These are phyloP conservation scores for Takifugu flavidus DNA, from an alignment of 2,113 vertebrate genomes.

Conservation along the genomic window DNA sequence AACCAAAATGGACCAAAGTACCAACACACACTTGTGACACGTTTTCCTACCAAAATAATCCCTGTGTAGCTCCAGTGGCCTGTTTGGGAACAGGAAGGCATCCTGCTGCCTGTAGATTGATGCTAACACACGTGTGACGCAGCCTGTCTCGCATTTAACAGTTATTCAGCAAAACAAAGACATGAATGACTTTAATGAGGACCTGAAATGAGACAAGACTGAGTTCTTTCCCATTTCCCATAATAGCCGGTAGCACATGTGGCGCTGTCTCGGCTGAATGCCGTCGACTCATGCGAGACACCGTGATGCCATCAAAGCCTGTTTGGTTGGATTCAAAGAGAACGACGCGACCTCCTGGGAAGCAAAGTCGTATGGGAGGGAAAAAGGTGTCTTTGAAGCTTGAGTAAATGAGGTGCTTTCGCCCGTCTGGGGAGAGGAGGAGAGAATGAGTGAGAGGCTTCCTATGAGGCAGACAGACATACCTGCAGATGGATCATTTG, in stretches of 20 bases:
- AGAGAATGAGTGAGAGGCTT: conserved; percentile 51
- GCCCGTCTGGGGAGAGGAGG: conserved; percentile 56
- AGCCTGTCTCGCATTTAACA: background rate
- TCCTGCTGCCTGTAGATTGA: too few relatives aligned
- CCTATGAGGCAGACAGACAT: conserved; percentile 49
- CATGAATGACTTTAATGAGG: conserved; percentile 32
- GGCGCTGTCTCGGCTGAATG: conserved; percentile 55
- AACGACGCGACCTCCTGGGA: conserved; percentile 63
- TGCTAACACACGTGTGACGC: background rate
- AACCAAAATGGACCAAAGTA: too few relatives aligned
- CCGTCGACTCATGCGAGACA: conserved; percentile 61
- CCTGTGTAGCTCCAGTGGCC: too few relatives aligned
- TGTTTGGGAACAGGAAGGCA: too few relatives aligned
- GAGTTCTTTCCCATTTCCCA: conserved; percentile 34
- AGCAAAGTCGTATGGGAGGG: conserved; percentile 59
- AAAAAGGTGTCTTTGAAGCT: conserved; percentile 71
- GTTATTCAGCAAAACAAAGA: conserved; percentile 33
- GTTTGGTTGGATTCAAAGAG: conserved; percentile 69
- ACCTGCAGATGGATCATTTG: conserved; percentile 71
- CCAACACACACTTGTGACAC: too few relatives aligned
- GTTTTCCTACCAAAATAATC: too few relatives aligned
- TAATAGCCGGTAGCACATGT: conserved; percentile 40
- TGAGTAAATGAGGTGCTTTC: conserved; percentile 68
- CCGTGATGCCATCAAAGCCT: conserved; percentile 67
- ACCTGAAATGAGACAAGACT: conserved; percentile 32